Evolutionary conservation across 2,888 invertebrate genomes (phyloP), one percentile per base, ranked within the genome.

Genomic region (Hypomecis punctinalis): DNA sequence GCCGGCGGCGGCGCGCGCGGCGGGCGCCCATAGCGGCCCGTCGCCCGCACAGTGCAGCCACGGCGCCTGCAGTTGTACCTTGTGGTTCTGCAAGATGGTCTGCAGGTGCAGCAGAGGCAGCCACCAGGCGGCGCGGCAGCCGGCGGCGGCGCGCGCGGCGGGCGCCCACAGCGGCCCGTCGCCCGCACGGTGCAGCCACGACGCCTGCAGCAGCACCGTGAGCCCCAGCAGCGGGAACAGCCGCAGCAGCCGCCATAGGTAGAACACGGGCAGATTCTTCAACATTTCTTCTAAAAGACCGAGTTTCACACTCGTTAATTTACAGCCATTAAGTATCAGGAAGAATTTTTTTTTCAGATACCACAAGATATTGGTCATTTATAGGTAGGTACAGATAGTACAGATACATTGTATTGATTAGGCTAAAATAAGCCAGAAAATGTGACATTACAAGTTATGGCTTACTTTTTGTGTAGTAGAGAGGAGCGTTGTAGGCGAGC

Each of bases 401-500:
- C n/a, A n/a, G n/a, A n/a, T n/a, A n/a, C n/a, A n/a, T 23, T 23
- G 23, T 23, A 23, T 23, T 23, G 23, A 23, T 23, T 1, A 23
- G 23, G 23, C 23, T 23, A 23, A 23, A 23, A 23, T 23, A 23
- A 23, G 23, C 23, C 23, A 23, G 10, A 43, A 43, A 3, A 43
- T 3, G 6, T 43, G n/a, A 43, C 9, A 8, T n/a, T 5, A 43
- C n/a, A 0, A 43, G n/a, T n/a, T 43, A 11, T 36, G 11, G 5
- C 48, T 48, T 48, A 48, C 48, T 48, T 9, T 35, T 6, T 5
- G 33, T 48, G 6, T 37, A 11, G n/a, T 37, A 37, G 11, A n/a
- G 11, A 11, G 37, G 37, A 1, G 37, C n/a, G 8, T 51, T 35
- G 39, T 58, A 58, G n/a, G 49, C 58, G 11, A 58, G 11, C 42